A percentile compares a stretch with the other conserved stretches of the same genome.
These are phyloP conservation scores for Centropus unirufus DNA, from an alignment of 2,113 vertebrate species.

Conservation along the genomic window DNA sequence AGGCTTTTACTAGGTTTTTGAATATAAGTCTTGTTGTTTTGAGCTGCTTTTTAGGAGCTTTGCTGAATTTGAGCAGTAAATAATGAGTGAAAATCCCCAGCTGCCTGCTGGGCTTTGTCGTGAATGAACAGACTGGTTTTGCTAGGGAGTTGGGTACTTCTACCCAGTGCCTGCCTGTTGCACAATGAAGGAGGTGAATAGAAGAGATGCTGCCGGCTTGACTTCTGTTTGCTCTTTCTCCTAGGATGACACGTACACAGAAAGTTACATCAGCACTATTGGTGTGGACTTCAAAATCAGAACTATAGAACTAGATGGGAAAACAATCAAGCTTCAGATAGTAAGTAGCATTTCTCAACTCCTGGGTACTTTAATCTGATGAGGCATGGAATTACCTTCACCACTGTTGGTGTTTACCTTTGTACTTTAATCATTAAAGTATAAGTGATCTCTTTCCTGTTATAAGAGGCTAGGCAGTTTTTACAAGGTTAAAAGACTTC, in stretches of 20 bases:
- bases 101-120: background rate
- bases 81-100: background rate
- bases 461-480: background rate
- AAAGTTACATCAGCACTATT: constrained; percentile 99
- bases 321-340: constrained; percentile 99
- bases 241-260: constrained; percentile 97
- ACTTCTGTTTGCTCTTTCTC: constrained; percentile 8
- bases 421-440: background rate
- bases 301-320: constrained; percentile 98
- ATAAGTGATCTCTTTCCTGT: fast-evolving
- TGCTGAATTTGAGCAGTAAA: background rate
- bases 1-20: background rate
- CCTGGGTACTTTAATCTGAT: background rate
- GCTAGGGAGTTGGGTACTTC: background rate
- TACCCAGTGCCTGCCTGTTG: background rate
- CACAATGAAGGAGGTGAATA: background rate
- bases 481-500: background rate
- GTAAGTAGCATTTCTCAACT: constrained; percentile 81
- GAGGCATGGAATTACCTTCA: background rate
- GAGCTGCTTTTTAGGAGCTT: background rate
- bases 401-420: background rate
- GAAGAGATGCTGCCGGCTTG: background rate
- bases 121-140: background rate
- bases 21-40: background rate
- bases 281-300: constrained; percentile 99